A percentile compares a stretch with the other conserved stretches of the same genome.
phyloP scores from a whole-genome alignment of 2,113 vertebrate genomes.

The Loxodonta africana region DNA sequence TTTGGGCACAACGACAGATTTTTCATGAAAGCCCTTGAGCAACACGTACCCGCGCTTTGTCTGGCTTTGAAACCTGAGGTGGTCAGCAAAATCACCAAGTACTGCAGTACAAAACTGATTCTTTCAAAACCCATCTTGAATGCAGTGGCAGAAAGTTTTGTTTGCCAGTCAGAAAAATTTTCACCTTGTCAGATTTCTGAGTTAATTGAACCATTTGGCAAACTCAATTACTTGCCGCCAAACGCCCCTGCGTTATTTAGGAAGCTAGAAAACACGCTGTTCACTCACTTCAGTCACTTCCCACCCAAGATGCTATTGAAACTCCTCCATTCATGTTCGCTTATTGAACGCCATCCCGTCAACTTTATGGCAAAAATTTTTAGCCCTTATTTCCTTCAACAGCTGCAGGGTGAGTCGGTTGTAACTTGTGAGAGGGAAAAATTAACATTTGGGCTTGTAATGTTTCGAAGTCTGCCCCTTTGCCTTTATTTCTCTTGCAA shows the following conservation, averaged over 20 bases:
- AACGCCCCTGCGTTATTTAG: constrained; percentile 90
- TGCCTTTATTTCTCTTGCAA: not conserved
- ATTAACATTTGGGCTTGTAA: not conserved
- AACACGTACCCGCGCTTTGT: constrained; percentile 79
- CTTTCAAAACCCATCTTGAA: constrained; percentile 91
- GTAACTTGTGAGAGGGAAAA: not conserved
- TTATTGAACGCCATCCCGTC: constrained; percentile 93
- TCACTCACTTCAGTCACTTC: constrained; percentile 88
- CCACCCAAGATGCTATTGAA: constrained; percentile 91
- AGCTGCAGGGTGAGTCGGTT: constrained; percentile 91
- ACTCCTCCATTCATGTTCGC: constrained; percentile 93
- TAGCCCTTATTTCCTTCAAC: constrained; percentile 93
- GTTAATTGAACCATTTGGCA: constrained; percentile 92
- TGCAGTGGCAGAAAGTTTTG: constrained; percentile 92
- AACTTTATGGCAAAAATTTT: constrained; percentile 96
- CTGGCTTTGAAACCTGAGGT: constrained; percentile 89
- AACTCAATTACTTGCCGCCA: constrained; percentile 94
- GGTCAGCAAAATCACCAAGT: constrained; percentile 90
- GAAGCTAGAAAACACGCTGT: constrained; percentile 92
- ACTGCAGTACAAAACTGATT: constrained; percentile 90
- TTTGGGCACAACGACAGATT: constrained; percentile 91
- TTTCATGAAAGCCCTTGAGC: constrained; percentile 92
- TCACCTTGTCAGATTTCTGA: constrained; percentile 90
- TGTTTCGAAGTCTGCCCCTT: no score
- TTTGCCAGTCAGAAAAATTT: constrained; percentile 91